These are phyloP conservation scores for Cataglyphis rosenhaueri DNA, from an alignment of 2,888 invertebrate species.

Conservation along the genomic window DNA sequence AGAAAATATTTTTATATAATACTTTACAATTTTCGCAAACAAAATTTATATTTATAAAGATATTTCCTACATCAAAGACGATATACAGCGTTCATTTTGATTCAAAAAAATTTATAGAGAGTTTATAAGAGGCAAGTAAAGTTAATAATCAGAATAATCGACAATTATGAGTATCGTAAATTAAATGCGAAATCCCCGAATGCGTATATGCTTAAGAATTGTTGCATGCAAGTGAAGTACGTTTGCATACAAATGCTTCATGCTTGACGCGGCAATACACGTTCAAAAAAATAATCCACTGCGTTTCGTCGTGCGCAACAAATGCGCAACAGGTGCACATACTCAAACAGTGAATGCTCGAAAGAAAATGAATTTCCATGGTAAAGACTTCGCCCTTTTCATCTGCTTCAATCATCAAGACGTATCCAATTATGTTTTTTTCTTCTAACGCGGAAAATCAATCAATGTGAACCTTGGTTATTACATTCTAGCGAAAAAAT, in stretches of 20 bases:
- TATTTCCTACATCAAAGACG: neutral
- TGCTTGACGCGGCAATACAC: slow-evolving; percentile 62
- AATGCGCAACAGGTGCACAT: slow-evolving; percentile 76
- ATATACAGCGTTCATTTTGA: neutral
- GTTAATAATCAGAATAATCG: neutral
- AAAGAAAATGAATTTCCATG: slow-evolving; percentile 53
- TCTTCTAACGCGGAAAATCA: neutral
- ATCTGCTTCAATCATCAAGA: neutral
- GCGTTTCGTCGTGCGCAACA: slow-evolving; percentile 70
- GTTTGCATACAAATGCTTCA: slow-evolving; percentile 66
- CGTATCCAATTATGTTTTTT: neutral
- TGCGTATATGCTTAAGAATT: slow-evolving; percentile 25
- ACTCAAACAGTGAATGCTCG: slow-evolving; percentile 55
- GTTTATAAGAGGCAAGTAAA: neutral
- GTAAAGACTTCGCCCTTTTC: slow-evolving; percentile 34
- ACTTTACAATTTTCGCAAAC: neutral
- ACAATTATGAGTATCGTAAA: slow-evolving; percentile 22
- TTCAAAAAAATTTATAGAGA: neutral
- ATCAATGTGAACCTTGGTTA: neutral
- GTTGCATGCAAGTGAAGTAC: slow-evolving; percentile 38
- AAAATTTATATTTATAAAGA: neutral
- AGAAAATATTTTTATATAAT: neutral
- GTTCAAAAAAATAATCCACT: slow-evolving; percentile 71
- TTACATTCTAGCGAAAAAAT: neutral
- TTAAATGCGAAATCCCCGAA: slow-evolving; percentile 51